Evolutionary conservation across 2,797 vertebrate genomes (phyloP).

Genomic region (Eleutherodactylus coqui): DNA sequence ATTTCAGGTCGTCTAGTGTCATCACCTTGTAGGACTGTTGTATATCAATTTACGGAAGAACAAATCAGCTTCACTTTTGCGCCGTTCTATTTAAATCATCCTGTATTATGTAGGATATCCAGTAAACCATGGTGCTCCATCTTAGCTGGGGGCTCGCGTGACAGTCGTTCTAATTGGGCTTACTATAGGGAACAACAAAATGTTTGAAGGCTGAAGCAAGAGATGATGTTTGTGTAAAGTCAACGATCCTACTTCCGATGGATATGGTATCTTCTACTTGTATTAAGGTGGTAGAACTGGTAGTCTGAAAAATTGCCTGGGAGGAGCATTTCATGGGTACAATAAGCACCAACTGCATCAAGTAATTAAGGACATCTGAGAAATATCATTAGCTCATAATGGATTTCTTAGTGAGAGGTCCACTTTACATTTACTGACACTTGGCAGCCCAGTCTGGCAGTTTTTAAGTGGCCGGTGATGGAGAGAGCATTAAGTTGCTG

Average conservation of each 20-base stretch:
- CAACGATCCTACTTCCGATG: too few species aligned
- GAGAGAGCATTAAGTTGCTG: constrained; percentile 1
- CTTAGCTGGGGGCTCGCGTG: background rate
- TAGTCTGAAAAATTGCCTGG: background rate
- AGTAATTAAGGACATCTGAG: background rate
- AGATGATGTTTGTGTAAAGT: too few species aligned
- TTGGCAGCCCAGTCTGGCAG: background rate
- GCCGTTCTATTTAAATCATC: too few species aligned
- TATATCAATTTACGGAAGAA: too few species aligned
- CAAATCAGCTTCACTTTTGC: too few species aligned
- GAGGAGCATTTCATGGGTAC: background rate
- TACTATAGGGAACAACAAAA: too few species aligned
- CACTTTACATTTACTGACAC: background rate
- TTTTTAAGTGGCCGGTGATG: constrained; percentile 8
- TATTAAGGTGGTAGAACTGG: too few species aligned
- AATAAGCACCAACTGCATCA: background rate
- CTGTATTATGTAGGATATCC: background rate
- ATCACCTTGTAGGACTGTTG: too few species aligned
- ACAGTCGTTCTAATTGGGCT: background rate
- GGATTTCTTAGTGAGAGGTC: background rate
- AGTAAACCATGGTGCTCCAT: background rate
- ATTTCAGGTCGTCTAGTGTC: too few species aligned
- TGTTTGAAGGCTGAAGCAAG: too few species aligned
- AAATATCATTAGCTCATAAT: background rate
- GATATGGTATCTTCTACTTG: too few species aligned